phyloP scores from a whole-genome alignment of 2,888 invertebrate species.

The Agrotis ipsilon region DNA sequence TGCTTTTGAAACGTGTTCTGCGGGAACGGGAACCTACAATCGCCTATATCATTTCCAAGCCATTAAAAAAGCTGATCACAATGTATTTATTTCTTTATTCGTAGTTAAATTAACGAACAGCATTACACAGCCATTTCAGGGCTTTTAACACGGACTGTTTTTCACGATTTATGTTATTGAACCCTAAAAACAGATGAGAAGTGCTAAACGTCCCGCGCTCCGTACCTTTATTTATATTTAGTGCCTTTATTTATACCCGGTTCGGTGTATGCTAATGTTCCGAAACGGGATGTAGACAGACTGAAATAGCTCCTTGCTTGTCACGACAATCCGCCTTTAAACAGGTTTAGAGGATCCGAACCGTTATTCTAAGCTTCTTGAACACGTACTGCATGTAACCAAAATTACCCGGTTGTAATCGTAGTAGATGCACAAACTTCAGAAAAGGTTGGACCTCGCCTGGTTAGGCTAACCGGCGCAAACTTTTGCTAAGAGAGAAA shows the following conservation, averaged over 20 bases:
- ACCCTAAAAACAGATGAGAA: slow-evolving; percentile 66
- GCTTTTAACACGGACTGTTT: slow-evolving; percentile 53
- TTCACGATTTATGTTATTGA: slow-evolving; percentile 65
- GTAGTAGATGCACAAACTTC: slow-evolving; percentile 57
- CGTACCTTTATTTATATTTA: slow-evolving; percentile 68
- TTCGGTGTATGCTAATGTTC: slow-evolving; percentile 71
- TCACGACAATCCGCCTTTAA: slow-evolving; percentile 76
- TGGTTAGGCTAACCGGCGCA: slow-evolving; percentile 33
- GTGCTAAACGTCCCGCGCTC: slow-evolving; percentile 61
- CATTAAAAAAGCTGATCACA: slow-evolving; percentile 53
- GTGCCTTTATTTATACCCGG: slow-evolving; percentile 70
- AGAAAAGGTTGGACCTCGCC: slow-evolving; percentile 40
- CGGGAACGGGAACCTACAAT: slow-evolving; percentile 31
- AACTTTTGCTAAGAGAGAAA: slow-evolving; percentile 60
- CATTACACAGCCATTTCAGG: slow-evolving; percentile 53
- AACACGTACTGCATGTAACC: slow-evolving; percentile 15
- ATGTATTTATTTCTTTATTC: slow-evolving; percentile 52
- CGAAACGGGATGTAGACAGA: slow-evolving; percentile 74
- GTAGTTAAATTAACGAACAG: slow-evolving; percentile 50
- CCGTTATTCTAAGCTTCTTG: slow-evolving; percentile 50
- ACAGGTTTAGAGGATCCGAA: slow-evolving; percentile 60
- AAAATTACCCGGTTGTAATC: slow-evolving; percentile 43
- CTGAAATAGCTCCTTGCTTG: slow-evolving; percentile 75
- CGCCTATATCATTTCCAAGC: slow-evolving; percentile 38
- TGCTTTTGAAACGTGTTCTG: slow-evolving; percentile 46